These are phyloP conservation scores for Typhlichthys subterraneus DNA, from an alignment of 2,797 vertebrate species.

Conservation along the genomic window DNA sequence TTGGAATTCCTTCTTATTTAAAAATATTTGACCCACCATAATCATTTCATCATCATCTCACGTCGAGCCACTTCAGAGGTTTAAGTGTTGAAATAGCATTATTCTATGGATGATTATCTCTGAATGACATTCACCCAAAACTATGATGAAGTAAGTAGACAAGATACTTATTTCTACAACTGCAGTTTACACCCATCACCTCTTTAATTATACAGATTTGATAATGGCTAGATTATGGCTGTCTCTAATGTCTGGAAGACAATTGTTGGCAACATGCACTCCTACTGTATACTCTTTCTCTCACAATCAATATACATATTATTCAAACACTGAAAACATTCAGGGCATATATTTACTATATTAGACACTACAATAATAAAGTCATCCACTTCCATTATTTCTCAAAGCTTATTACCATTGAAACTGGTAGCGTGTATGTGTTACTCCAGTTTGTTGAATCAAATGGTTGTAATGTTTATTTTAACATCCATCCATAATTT, in stretches of 20 bases:
- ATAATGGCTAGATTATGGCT: slow-evolving; percentile 46
- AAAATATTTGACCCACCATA: slow-evolving; percentile 3
- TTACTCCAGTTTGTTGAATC: no score
- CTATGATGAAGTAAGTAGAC: slow-evolving; percentile 11
- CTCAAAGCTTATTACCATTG: no score
- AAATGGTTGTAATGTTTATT: no score
- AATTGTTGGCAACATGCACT: neutral
- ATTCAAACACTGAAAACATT: no score
- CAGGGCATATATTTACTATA: no score
- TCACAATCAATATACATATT: no score
- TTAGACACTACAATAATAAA: no score
- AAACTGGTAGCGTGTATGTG: no score
- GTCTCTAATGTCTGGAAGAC: slow-evolving; percentile 29
- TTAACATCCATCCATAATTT: no score
- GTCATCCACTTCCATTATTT: no score
- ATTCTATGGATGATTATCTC: slow-evolving; percentile 22
- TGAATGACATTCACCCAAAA: slow-evolving; percentile 38
- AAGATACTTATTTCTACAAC: slow-evolving; percentile 30
- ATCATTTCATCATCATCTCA: slow-evolving; percentile 1
- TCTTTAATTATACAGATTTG: slow-evolving; percentile 53
- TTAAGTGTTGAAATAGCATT: slow-evolving; percentile 12
- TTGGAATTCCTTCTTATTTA: slow-evolving; percentile 4
- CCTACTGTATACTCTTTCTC: no score
- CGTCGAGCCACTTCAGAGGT: neutral
- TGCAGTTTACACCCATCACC: slow-evolving; percentile 33